Evolutionary conservation across 2,113 vertebrate genomes (phyloP).

Genomic region (Capreolus pygargus): DNA sequence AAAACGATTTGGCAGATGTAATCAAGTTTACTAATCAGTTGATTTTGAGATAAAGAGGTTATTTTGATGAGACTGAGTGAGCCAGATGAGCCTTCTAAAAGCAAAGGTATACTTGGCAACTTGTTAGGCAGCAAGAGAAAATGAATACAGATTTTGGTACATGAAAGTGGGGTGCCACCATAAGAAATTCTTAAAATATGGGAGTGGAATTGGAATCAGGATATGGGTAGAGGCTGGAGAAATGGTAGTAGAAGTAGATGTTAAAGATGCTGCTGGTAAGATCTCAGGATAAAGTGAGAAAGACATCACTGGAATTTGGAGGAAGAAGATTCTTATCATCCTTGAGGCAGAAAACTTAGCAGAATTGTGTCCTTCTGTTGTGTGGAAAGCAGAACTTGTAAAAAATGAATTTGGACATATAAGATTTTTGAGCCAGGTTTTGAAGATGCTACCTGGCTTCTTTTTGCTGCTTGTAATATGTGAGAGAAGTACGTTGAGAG

Average conservation of each 20-base stretch:
- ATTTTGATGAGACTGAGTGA: not conserved
- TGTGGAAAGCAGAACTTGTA: not conserved
- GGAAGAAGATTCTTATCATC: not conserved
- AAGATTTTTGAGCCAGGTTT: not conserved
- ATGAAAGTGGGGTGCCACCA: not conserved
- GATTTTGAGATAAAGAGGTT: not conserved
- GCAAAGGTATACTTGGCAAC: not conserved
- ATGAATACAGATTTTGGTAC: not conserved
- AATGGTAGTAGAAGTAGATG: not conserved
- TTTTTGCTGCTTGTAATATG: not conserved
- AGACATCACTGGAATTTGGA: not conserved
- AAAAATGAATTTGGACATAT: not conserved
- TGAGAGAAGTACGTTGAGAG: not conserved
- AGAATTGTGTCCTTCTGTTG: not conserved
- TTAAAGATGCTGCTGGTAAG: not conserved
- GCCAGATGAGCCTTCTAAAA: not conserved
- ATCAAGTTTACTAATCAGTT: not conserved
- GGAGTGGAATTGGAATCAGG: not conserved
- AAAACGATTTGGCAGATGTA: not conserved
- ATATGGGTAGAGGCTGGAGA: not conserved
- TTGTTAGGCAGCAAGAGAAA: not conserved
- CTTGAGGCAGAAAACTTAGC: not conserved
- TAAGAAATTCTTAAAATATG: not conserved
- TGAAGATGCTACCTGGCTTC: not conserved
- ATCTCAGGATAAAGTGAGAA: not conserved